These are phyloP conservation scores for Eristalis intricaria DNA, from an alignment of 2,888 invertebrate species.

Conservation along the genomic window DNA sequence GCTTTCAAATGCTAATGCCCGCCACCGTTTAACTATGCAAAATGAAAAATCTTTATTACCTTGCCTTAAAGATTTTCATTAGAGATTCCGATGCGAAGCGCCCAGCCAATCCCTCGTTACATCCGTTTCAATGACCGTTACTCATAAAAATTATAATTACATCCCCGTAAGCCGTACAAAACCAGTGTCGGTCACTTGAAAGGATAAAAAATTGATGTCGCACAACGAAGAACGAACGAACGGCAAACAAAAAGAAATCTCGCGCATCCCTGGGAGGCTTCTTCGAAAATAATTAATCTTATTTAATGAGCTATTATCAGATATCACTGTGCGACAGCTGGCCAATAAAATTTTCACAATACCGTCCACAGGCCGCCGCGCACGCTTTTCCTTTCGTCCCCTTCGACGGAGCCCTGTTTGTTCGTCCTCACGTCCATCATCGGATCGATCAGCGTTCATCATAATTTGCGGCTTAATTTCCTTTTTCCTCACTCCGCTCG, in stretches of 20 bases:
- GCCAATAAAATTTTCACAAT: constrained; percentile 49
- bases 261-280: constrained; percentile 2
- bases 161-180: background rate
- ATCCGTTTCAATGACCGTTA: constrained; percentile 17
- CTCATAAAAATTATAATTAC: constrained; percentile 19
- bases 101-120: background rate
- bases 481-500: background rate
- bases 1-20: background rate
- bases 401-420: background rate
- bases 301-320: constrained; percentile 57
- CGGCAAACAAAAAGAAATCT: background rate
- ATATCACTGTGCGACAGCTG: constrained; percentile 52
- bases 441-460: constrained; percentile 13
- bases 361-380: background rate
- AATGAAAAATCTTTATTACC: background rate
- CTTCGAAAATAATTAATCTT: constrained; percentile 57
- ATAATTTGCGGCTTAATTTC: constrained; percentile 23
- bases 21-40: background rate
- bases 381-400: background rate
- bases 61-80: background rate
- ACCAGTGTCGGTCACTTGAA: background rate
- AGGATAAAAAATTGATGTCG: constrained; percentile 15
- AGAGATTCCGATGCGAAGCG: background rate
- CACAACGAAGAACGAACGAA: background rate
- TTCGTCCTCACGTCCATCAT: background rate